Evolutionary conservation across 2,888 invertebrate species (phyloP).

Genomic region (Rapana venosa): DNA sequence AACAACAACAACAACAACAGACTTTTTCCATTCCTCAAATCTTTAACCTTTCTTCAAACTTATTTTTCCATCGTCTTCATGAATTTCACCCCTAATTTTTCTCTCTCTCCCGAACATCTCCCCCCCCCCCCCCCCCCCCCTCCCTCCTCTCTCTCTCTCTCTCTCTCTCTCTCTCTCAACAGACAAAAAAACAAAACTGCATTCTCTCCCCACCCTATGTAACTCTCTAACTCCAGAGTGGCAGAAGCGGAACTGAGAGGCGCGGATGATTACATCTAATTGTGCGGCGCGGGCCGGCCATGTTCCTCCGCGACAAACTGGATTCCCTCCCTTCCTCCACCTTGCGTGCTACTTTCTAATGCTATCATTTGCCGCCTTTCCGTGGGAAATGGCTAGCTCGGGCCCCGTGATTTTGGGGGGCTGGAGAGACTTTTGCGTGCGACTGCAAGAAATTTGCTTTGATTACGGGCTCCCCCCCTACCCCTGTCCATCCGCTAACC

Average conservation of each 20-base stretch:
- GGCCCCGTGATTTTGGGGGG: not conserved
- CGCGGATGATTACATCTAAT: slow-evolving; percentile 41
- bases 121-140: not conserved
- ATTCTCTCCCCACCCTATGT: not conserved
- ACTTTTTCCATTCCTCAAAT: too few species aligned
- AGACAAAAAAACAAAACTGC: not conserved
- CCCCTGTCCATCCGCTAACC: slow-evolving; percentile 36
- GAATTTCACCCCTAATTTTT: not conserved
- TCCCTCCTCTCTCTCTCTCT: not conserved
- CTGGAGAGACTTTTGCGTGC: slow-evolving; percentile 38
- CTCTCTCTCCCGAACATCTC: not conserved
- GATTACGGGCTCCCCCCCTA: slow-evolving; percentile 41
- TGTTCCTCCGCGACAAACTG: slow-evolving; percentile 25
- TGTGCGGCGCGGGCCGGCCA: slow-evolving; percentile 24
- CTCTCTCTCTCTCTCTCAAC: not conserved
- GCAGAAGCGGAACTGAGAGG: slow-evolving; percentile 16
- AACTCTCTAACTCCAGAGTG: not conserved
- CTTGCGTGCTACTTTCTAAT: slow-evolving; percentile 31
- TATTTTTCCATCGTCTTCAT: too few species aligned
- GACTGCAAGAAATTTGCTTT: slow-evolving; percentile 40
- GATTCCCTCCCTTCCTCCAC: not conserved
- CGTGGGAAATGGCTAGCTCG: not conserved
- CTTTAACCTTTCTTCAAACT: too few species aligned
- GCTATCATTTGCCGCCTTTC: slow-evolving; percentile 26
- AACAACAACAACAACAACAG: too few species aligned